Base-by-base conservation (phyloP, 2,888 invertebrate genomes). In the Pheosia tremula region DNA sequence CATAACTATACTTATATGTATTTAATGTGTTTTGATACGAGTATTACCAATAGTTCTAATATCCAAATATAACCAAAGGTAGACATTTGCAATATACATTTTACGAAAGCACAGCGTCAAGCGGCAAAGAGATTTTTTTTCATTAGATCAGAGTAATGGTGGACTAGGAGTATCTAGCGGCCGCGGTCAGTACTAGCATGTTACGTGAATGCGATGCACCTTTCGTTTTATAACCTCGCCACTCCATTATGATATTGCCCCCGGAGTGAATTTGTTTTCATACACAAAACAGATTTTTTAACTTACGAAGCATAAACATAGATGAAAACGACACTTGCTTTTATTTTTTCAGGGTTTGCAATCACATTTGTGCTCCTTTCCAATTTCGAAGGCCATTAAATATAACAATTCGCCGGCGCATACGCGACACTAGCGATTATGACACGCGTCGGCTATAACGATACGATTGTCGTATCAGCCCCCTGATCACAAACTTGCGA, bases 161-260 rank as follows among this genome's bases (percentile, higher is more conserved):
- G 83, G 43, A 81, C 24, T 24, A 24, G 1, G 24, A 73, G 75
- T 78, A 80, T 77, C 79, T 68, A 82, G 80, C 79, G 72, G 85
- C 82, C 72, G 84, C 82, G 87, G 87, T 87, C 85, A 85, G 79
- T 79, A 78, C 76, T 80, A 79, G 79, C 80, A 81, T 79, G 75
- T 68, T 77, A 77, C 79, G 78, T 82, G 84, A 82, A 86, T 87
- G 84, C 84, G 83, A 82, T 86, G 82, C 86, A 74, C 81, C 72
- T 80, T 83, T 86, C 81, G 74, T 80, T 84, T 82, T 84, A 83
- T 85, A 86, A 84, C 85, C 82, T 82, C 84, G 77, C 78, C 68
- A 79, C 82, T 89, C 91, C 93, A 93, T 93, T 93, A 93, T 90
- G 90, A 90, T 89, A 94, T 93, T 93, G 88, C 89, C 83, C 83